These are phyloP conservation scores for Pristiophorus japonicus DNA, from an alignment of 2,113 vertebrate genomes.

Conservation along the genomic window DNA sequence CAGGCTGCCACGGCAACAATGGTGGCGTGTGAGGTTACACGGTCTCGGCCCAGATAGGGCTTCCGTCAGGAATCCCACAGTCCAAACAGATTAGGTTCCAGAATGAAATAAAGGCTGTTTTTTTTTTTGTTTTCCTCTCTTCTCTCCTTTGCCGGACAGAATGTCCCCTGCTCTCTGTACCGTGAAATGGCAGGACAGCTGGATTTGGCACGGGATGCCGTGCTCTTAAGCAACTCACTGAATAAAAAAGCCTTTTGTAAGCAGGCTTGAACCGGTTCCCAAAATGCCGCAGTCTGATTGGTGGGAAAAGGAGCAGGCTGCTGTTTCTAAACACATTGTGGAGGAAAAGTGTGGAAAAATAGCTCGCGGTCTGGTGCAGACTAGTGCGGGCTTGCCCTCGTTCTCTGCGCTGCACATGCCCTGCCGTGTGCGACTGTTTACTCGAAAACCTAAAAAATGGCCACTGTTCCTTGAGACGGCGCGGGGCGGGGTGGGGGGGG, in stretches of 20 bases:
- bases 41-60: neutral
- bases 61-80: neutral
- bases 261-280: neutral
- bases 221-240: neutral
- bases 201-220: neutral
- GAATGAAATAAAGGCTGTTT: neutral
- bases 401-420: neutral
- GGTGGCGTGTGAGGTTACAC: neutral
- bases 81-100: neutral
- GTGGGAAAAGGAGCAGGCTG: neutral
- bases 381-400: neutral
- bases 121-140: no score
- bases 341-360: neutral
- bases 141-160: neutral
- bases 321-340: neutral
- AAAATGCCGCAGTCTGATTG: neutral
- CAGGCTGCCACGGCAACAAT: neutral
- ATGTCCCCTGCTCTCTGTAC: slow-evolving; percentile 21
- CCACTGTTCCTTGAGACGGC: neutral
- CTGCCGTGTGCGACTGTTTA: neutral
- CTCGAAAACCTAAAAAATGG: neutral
- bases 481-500: no score
- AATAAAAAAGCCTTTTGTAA: neutral
- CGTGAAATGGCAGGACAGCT: neutral
- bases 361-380: neutral